These are phyloP conservation scores for Hemicrepidius hirtus DNA, from an alignment of 2,888 invertebrate species.

Conservation along the genomic window DNA sequence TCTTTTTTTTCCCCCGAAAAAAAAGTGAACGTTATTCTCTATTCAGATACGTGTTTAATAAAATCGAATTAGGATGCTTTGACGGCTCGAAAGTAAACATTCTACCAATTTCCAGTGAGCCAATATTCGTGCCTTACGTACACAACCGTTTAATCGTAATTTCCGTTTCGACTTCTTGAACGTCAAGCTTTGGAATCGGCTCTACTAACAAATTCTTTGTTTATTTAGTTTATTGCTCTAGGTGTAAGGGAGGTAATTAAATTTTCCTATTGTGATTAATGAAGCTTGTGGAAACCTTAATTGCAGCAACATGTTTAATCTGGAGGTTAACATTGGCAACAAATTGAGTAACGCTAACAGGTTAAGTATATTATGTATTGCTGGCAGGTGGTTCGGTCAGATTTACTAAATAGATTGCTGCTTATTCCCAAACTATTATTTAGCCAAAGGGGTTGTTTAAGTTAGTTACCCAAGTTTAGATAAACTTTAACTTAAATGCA, in stretches of 20 bases:
- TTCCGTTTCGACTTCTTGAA: conserved; percentile 13
- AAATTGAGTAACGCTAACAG: conserved; percentile 15
- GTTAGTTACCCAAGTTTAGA: no score
- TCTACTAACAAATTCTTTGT: no score
- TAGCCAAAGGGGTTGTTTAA: no score
- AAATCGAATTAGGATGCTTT: conserved; percentile 25
- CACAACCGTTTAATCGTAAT: conserved; percentile 1
- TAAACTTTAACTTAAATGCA: no score
- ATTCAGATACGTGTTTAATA: conserved; percentile 11
- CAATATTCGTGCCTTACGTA: conserved; percentile 12
- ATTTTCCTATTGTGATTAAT: conserved; percentile 20
- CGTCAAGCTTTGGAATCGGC: not conserved
- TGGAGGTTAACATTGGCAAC: conserved; percentile 11
- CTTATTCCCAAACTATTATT: not conserved
- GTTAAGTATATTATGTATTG: conserved; percentile 1
- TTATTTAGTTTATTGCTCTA: no score
- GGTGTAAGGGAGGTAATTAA: conserved; percentile 7
- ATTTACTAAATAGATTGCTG: conserved; percentile 7
- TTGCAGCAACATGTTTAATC: conserved; percentile 13
- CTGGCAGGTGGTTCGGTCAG: not conserved
- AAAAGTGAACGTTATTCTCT: not conserved
- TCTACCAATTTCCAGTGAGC: not conserved
- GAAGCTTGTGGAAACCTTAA: conserved; percentile 17
- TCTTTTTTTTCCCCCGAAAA: no score
- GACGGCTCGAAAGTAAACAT: conserved; percentile 20